Percentiles rank a stretch among this genome's conserved stretches.
These are phyloP conservation scores for Dreissena rostriformis DNA, from an alignment of 1,140 invertebrate species.

Conservation along the genomic window DNA sequence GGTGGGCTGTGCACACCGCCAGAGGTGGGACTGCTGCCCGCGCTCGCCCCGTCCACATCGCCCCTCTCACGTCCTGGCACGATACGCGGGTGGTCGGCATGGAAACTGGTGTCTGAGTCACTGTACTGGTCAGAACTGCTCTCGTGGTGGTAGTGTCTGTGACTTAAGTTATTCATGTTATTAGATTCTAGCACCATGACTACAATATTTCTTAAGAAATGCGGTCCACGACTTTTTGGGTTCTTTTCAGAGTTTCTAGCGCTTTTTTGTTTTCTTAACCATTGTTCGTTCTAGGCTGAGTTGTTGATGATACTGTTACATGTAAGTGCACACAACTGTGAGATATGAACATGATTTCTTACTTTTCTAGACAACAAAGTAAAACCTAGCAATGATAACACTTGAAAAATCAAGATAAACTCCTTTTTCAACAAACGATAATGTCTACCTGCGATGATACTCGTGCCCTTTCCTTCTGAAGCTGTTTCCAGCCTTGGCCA, in stretches of 20 bases:
- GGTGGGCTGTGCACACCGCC: constrained; percentile 57
- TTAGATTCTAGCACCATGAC: no score
- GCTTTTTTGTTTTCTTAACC: no score
- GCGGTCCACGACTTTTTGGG: no score
- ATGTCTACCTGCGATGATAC: constrained; percentile 36
- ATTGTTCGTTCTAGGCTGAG: no score
- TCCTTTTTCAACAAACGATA: no score
- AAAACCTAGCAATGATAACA: no score
- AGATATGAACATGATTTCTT: no score
- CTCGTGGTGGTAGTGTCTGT: constrained; percentile 54
- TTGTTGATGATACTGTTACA: background rate
- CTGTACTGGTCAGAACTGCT: constrained; percentile 68
- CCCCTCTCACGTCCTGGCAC: constrained; percentile 35
- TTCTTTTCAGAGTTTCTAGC: no score
- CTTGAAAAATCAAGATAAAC: no score
- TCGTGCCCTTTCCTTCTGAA: constrained; percentile 60
- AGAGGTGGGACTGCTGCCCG: constrained; percentile 58
- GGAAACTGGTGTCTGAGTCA: constrained; percentile 64
- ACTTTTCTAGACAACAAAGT: no score
- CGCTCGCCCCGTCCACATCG: constrained; percentile 55
- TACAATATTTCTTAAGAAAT: background rate
- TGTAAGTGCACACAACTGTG: background rate
- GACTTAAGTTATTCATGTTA: no score
- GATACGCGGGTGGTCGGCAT: constrained; percentile 37
- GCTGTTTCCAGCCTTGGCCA: constrained; percentile 65